A percentile compares a stretch with the other conserved stretches of the same genome.
phyloP scores from a whole-genome alignment of 2,888 invertebrate species.

The Oligia strigilis region DNA sequence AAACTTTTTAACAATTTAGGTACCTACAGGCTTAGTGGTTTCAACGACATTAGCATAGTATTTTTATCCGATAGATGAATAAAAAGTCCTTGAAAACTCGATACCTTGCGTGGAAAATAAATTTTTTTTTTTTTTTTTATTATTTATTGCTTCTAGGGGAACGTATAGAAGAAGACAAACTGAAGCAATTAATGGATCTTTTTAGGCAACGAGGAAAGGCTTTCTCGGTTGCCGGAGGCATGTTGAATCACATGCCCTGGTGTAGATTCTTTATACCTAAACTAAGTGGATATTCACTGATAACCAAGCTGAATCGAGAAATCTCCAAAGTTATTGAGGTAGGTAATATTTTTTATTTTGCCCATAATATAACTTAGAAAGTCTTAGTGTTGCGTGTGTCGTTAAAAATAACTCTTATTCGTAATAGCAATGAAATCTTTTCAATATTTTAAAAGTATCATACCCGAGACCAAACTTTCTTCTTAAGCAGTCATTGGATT shows the following conservation, averaged over 20 bases:
- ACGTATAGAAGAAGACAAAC: slow-evolving; percentile 90
- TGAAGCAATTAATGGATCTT: slow-evolving; percentile 78
- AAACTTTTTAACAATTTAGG: neutral
- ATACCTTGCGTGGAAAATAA: neutral
- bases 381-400: neutral
- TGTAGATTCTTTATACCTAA: slow-evolving; percentile 92
- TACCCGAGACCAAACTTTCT: neutral
- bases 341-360: slow-evolving; percentile 2
- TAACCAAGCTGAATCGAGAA: slow-evolving; percentile 87
- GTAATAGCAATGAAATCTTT: neutral
- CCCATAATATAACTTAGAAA: too few species aligned
- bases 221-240: slow-evolving; percentile 92
- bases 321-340: slow-evolving; percentile 90
- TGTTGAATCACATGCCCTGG: slow-evolving; percentile 93
- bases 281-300: slow-evolving; percentile 91
- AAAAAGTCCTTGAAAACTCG: neutral
- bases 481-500: neutral
- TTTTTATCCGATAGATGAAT: neutral
- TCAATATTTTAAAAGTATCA: neutral
- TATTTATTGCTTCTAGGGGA: slow-evolving; percentile 79
- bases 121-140: too few species aligned
- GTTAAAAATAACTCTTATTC: neutral
- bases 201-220: slow-evolving; percentile 81
- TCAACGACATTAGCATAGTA: neutral
- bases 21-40: neutral